Evolutionary conservation across 2,888 invertebrate species (phyloP).

Genomic region (Bembecia ichneumoniformis): DNA sequence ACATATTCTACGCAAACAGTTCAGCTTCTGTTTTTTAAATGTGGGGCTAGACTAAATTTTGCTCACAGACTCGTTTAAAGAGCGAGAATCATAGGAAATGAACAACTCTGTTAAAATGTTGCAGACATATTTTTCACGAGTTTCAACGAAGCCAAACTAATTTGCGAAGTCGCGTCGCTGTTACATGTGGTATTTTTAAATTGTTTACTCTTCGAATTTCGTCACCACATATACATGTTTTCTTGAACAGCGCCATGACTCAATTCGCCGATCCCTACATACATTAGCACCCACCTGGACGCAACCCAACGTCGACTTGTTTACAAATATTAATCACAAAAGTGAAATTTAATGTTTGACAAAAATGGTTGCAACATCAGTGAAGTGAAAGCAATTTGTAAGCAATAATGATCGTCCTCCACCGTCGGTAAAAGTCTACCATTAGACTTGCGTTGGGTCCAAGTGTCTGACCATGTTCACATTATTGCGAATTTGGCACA

Average conservation of each 20-base stretch:
- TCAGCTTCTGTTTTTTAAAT: too few relatives aligned
- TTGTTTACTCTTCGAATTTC: not conserved
- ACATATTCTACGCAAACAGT: too few relatives aligned
- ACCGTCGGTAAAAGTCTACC: not conserved
- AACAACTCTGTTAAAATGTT: too few relatives aligned
- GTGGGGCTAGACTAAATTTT: too few relatives aligned
- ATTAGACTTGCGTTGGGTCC: conserved; percentile 47
- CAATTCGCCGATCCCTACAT: conserved; percentile 42
- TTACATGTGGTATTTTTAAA: not conserved
- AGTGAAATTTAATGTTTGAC: too few relatives aligned
- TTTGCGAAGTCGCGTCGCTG: not conserved
- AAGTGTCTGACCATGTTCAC: conserved; percentile 25
- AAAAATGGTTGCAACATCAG: too few relatives aligned
- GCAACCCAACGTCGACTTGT: conserved; percentile 48
- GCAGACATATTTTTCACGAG: too few relatives aligned
- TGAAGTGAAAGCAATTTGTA: too few relatives aligned
- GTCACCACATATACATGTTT: conserved; percentile 4
- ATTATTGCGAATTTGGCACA: too few relatives aligned
- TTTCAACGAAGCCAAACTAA: conserved; percentile 7
- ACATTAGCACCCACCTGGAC: conserved; percentile 55
- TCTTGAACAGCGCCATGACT: conserved; percentile 36
- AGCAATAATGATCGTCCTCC: not conserved
- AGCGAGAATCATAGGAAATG: too few relatives aligned
- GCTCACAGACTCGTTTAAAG: too few relatives aligned
- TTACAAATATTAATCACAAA: not conserved